A percentile compares a stretch with the other conserved stretches of the same genome.
These are phyloP conservation scores for Cranoglanis bouderius DNA, from an alignment of 2,113 vertebrate genomes.

Conservation along the genomic window DNA sequence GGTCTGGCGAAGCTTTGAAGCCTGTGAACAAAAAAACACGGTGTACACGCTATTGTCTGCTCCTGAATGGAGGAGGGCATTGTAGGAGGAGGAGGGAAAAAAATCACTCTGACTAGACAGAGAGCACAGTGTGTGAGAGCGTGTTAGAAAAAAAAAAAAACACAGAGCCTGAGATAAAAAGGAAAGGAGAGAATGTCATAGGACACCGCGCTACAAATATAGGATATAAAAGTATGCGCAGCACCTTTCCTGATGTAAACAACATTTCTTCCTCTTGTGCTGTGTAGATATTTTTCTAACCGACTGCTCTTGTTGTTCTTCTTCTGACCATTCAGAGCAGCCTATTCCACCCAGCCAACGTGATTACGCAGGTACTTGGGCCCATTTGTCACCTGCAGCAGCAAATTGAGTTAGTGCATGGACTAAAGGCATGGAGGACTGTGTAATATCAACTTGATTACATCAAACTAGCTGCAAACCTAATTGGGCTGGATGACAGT, in stretches of 20 bases:
- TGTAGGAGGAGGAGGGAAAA: constrained; percentile 44
- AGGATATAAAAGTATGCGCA: neutral
- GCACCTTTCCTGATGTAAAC: constrained; percentile 10
- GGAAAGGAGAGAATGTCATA: constrained; percentile 18
- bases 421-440: constrained; percentile 94
- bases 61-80: constrained; percentile 66
- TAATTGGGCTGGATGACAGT: constrained; percentile 99
- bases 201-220: constrained; percentile 1
- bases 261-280: neutral
- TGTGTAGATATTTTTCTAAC: constrained; percentile 9
- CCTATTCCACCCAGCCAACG: constrained; percentile 88
- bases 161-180: neutral
- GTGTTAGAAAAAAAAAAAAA: constrained; percentile 19
- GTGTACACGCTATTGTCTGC: constrained; percentile 74
- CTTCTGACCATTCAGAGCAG: constrained; percentile 85
- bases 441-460: constrained; percentile 99
- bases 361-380: constrained; percentile 94
- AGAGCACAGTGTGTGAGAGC: constrained; percentile 62
- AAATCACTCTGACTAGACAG: constrained; percentile 71
- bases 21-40: constrained; percentile 66
- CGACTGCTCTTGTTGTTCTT: constrained; percentile 74
- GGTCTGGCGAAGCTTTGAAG: constrained; percentile 69
- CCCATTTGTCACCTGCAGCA: constrained; percentile 94
- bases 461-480: constrained; percentile 97
- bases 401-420: constrained; percentile 95